Evolutionary conservation across 2,113 vertebrate genomes (phyloP).

Genomic region (Pseudopipra pipra): DNA sequence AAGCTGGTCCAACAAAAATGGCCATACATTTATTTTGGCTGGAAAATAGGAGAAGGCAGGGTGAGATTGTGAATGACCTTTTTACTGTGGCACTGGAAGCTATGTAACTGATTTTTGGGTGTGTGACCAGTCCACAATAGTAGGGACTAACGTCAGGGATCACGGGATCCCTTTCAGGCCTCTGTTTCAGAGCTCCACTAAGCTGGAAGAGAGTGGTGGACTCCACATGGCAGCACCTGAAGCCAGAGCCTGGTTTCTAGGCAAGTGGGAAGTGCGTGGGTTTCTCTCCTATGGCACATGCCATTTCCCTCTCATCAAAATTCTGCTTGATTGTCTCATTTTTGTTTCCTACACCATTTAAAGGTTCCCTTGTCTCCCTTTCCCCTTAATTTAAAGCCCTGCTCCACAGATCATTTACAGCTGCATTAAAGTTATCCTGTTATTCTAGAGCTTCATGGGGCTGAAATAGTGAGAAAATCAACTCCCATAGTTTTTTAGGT

Average conservation of each 20-base stretch:
- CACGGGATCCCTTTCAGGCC: background rate
- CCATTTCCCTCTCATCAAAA: background rate
- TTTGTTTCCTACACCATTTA: background rate
- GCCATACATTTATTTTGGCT: background rate
- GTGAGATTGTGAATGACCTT: background rate
- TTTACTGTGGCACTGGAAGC: background rate
- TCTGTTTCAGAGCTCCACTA: background rate
- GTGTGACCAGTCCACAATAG: background rate
- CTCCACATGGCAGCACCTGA: background rate
- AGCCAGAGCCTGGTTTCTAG: accelerated
- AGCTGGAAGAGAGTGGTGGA: background rate
- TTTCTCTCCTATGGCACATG: accelerated
- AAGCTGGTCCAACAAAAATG: background rate
- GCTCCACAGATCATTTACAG: background rate
- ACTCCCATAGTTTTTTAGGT: background rate
- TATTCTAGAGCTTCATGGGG: background rate
- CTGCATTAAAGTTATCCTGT: background rate
- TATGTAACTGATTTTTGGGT: background rate
- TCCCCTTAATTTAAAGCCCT: background rate
- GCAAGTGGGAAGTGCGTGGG: too few species aligned
- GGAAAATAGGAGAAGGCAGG: background rate
- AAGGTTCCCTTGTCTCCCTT: background rate
- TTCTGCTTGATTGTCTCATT: background rate
- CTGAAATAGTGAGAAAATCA: background rate
- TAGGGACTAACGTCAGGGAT: background rate